Evolutionary conservation across 2,113 vertebrate genomes (phyloP).

Genomic region (Stegastes partitus): DNA sequence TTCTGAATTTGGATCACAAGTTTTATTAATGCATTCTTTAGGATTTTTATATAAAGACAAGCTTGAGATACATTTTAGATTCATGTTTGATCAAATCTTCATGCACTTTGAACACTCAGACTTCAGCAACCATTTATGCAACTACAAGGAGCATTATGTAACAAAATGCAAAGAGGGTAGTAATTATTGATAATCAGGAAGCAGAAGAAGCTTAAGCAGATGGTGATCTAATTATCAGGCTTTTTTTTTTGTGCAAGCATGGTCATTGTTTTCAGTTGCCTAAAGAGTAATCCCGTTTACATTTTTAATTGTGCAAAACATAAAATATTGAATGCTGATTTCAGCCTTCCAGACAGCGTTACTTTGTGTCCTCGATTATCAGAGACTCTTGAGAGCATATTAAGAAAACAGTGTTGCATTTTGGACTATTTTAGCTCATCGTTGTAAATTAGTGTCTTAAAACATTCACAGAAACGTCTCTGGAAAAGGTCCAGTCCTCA

Average conservation of each 20-base stretch:
- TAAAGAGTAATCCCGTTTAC: slow-evolving; percentile 63
- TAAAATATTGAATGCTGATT: slow-evolving; percentile 60
- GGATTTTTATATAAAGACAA: background rate
- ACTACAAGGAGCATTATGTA: slow-evolving; percentile 29
- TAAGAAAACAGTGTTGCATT: background rate
- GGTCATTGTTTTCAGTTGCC: slow-evolving; percentile 59
- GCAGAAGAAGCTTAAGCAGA: slow-evolving; percentile 68
- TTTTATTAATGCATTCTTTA: background rate
- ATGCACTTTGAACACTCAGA: background rate
- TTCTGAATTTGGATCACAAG: background rate
- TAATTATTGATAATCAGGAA: slow-evolving; percentile 69
- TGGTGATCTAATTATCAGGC: slow-evolving; percentile 77
- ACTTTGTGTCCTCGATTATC: background rate
- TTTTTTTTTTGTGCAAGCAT: slow-evolving; percentile 41
- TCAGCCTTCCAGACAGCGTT: background rate
- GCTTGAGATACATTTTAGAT: background rate
- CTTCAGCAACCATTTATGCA: slow-evolving; percentile 1
- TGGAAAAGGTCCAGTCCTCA: slow-evolving; percentile 63
- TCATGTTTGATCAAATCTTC: background rate
- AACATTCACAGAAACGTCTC: slow-evolving; percentile 34
- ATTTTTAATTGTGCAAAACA: slow-evolving; percentile 69
- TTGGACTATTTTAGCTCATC: background rate
- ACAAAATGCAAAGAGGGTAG: slow-evolving; percentile 46
- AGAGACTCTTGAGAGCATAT: background rate
- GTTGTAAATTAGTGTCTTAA: slow-evolving; percentile 41